Base-by-base conservation (phyloP, 2,888 invertebrate species). In the Calliphora vomitoria region DNA sequence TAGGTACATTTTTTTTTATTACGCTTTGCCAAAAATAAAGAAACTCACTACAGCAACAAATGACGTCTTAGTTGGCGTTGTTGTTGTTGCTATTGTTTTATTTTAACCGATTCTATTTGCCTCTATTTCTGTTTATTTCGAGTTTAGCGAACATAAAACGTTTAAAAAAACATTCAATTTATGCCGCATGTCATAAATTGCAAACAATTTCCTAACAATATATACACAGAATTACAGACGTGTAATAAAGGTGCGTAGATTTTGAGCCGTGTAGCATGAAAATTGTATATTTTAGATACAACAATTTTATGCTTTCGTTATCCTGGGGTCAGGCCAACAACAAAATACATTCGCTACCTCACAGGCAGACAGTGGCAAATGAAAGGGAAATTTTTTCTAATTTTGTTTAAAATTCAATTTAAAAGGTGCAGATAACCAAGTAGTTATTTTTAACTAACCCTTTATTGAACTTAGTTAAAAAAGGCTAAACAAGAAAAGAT, bases 251-350 rank as follows among this genome's bases (percentile, higher is more conserved):
- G 80, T 85, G 64, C 74, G 60, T 72, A 66, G 60, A 35, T 66
- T 53, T 68, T 41, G 38, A 41, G 38, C 50, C 55, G 25, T 62
- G 55, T 60, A 79, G 81, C 82, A 68, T 87, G 71, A 47, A 86
- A 88, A 88, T 89, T 86, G 71, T 74, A 66, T 89, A 85, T 89
- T 88, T 82, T 72, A 71, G 44, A 78, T 82, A 85, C 86, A 88
- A 87, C 68, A 81, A 89, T 89, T 86, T 82, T 72, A 86, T 82
- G 85, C 83, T 81, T 78, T 85, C 47, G 47, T 79, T 84, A 58
- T 74, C 74, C 68, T 41, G 25, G 53, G 74, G 79, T 75, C 44
- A 71, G n/a, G 38, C 4, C 41, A 71, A 53, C n/a, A 53, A 64
- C 76, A 78, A 72, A 35, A 44, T 15, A 31, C 71, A 18, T 31